Base-by-base conservation (phyloP, 1,140 invertebrate species). In the Oncopeltus fasciatus region DNA sequence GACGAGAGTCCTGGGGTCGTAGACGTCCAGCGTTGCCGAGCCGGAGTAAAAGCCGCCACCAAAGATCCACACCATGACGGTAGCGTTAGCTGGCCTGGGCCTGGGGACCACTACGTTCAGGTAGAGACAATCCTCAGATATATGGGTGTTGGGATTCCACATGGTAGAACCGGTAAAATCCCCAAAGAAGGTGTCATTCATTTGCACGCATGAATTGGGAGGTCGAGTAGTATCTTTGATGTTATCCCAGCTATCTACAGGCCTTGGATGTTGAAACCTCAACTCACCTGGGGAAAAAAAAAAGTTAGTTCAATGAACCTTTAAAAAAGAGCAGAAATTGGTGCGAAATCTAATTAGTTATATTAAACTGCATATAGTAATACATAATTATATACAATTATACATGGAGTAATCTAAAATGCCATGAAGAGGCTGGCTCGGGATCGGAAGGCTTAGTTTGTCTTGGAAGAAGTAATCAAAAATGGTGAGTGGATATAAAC, bases 51-150 rank as follows among this genome's bases (percentile, higher is more conserved):
- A 98, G 2, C 93, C 92, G 31, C 95, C 95, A 33, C 95, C 95
- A 74, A 92, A 98, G 64, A 98, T 87, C 94, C 94, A 98, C 29
- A 97, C 82, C 84, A 97, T 85, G 18, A 97, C 92, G n/a, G 92
- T 86, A 63, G 90, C 85, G 69, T 86, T 87, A 69, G 80, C 83
- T 56, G 92, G 92, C 70, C 83, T 78, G 1, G 93, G 92, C 64
- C 83, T 82, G 8, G 88, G 88, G 43, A 80, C 80, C 14, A 87
- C 84, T 61, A 98, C 88, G 74, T 94, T 97, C 60, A 98, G 80
- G 74, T 95, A 95, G n/a, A 98, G 82, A 74, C 95, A 98, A 75
- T 98, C 94, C 78, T 98, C 95, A 68, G 81, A 90, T 62, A 92
- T 73, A 29, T 81, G 83, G 2, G 92, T 96, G 70, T 96, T 96